Base-by-base conservation (phyloP, 2,113 vertebrate species). In the Cheilinus undulatus region DNA sequence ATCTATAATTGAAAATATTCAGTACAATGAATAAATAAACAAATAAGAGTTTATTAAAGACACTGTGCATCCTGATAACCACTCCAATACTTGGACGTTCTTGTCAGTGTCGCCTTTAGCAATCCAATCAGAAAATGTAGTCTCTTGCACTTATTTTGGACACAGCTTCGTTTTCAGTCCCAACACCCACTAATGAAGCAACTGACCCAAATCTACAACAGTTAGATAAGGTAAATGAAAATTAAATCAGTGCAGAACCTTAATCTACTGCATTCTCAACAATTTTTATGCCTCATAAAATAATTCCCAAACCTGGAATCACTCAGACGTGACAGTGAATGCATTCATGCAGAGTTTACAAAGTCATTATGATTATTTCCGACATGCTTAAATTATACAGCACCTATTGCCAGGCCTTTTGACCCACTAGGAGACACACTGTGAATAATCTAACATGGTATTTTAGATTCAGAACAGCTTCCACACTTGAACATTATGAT, bases 401-500 rank as follows among this genome's bases (percentile, higher is more conserved):
- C 75, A 85, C 76, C 66, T 60, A 73, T 40, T 78, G 78, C 76
- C 54, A 53, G 79, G 73, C 67, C 78, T 76, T 87, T 77, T 87
- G 89, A 89, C 87, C 89, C 74, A 59, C 70, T 71, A 32, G 65
- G 20, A 75, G 84, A 83, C 74, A 66, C 5, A 32, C 50, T 43
- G 46, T 78, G 87, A 88, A 89, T 85, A 78, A 53, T 19, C 24
- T 51, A 83, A 78, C 42, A 49, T 38, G 27, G n/a, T n/a, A 53
- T 58, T 91, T 86, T 40, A 46, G 10, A 86, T 91, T 84, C 86
- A 63, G 75, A 76, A 60, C 83, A 85, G 67, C 73, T 72, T 26
- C 65, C 56, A 69, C 72, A 74, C 50, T 51, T 63, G 45, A 79
- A 78, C 71, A 67, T 75, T 73, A 84, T 75, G 58, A 83, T 82